phyloP scores from a whole-genome alignment of 1,140 invertebrate genomes.

The Rhysida immarginata region DNA sequence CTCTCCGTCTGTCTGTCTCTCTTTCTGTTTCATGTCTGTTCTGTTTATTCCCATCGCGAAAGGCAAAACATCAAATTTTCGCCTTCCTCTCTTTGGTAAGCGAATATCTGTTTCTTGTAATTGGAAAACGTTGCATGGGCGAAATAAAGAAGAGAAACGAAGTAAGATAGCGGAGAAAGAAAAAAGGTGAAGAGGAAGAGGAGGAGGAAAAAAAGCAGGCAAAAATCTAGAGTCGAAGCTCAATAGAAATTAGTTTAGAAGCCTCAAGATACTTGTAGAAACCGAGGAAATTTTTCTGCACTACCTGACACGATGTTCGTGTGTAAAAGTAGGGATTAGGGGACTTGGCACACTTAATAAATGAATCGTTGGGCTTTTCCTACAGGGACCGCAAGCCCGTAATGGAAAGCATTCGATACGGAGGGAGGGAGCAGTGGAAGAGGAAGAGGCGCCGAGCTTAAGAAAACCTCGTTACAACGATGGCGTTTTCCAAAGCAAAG shows the following conservation, averaged over 20 bases:
- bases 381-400: no score
- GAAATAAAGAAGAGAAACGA: background rate
- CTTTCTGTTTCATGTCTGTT: no score
- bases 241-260: slow-evolving; percentile 2
- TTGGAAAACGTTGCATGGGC: background rate
- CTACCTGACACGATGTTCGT: background rate
- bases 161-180: background rate
- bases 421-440: background rate
- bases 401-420: no score
- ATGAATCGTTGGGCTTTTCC: background rate
- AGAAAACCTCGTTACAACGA: no score
- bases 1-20: no score
- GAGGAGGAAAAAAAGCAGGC: background rate
- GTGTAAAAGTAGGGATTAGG: slow-evolving; percentile 4
- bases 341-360: background rate
- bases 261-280: background rate
- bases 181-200: background rate
- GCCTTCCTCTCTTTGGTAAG: no score
- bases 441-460: background rate
- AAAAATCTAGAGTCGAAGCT: background rate
- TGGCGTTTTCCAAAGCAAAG: no score
- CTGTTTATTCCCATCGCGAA: no score
- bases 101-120: background rate
- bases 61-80: no score
- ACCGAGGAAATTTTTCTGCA: background rate